Evolutionary conservation across 1,140 invertebrate genomes (phyloP), one percentile per base, ranked within the genome.

Genomic region (Drepana arcuata): DNA sequence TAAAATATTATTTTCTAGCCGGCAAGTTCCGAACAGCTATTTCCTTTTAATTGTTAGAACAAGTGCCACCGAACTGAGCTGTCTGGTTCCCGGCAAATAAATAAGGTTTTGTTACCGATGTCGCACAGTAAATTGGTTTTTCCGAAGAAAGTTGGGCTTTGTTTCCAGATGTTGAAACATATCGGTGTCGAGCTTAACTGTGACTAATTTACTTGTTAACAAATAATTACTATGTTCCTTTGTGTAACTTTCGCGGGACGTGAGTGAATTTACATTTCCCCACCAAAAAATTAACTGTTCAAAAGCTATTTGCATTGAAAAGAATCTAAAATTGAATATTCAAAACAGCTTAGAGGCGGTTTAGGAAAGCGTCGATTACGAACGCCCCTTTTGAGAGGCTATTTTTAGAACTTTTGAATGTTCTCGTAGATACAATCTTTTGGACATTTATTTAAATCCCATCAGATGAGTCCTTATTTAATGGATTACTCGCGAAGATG

Each of bases 141-240:
- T 33, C 34, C 28, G 46, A 63, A 61, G 68, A 74, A 74, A 78
- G 68, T 59, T 39, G 10, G 44, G 31, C 56, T 58, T 74, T 74
- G 68, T 75, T 75, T 75, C 65, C 61, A 55, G 51, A 24, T 38
- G 41, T 63, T 52, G n/a, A 57, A 71, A 60, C 60, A 69, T 73
- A 73, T 26, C 62, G 35, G 49, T 46, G 34, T 25, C 49, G 56
- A 54, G 49, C 66, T 74, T 72, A 48, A 41, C 54, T 63, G 65
- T 67, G 54, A 77, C 70, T 63, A 77, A 79, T 77, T 51, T 35
- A 41, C 38, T 48, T 62, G 58, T 69, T 63, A 53, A 48, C 54
- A 56, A 65, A 54, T 64, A 54, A 64, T 69, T 61, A 65, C 50
- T 33, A 36, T 56, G 33, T 24, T 48, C 44, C 48, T 72, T 71